A percentile compares a stretch with the other conserved stretches of the same genome.
These are phyloP conservation scores for Felis catus DNA, from an alignment of 2,113 vertebrate species.

Conservation along the genomic window DNA sequence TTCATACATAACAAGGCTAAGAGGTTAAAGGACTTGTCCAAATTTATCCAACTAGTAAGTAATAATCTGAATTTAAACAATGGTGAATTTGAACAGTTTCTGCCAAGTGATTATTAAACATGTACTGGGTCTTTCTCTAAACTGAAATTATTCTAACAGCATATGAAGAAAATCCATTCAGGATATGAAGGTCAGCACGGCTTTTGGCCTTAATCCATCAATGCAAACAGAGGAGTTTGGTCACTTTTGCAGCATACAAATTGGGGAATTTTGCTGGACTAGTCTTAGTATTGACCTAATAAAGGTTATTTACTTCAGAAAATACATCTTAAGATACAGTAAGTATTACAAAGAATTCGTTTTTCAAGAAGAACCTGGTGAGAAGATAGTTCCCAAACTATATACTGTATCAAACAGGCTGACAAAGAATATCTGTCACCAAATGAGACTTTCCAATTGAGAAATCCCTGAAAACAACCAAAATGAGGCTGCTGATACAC, in stretches of 20 bases:
- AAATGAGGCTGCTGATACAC: background rate
- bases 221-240: background rate
- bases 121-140: background rate
- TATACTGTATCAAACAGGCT: background rate
- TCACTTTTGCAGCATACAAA: background rate
- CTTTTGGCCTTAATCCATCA: background rate
- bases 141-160: background rate
- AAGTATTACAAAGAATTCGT: background rate
- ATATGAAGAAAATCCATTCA: background rate
- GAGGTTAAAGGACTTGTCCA: background rate
- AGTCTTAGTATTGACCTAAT: background rate
- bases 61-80: background rate
- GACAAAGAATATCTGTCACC: background rate
- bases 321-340: background rate
- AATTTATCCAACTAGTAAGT: background rate
- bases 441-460: background rate
- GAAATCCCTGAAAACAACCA: background rate
- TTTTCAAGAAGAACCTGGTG: background rate
- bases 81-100: background rate
- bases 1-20: background rate
- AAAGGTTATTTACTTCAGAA: background rate
- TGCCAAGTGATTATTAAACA: background rate
- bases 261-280: background rate
- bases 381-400: background rate
- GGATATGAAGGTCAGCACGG: background rate